Base-by-base conservation (phyloP, 2,888 invertebrate genomes). In the Himalopsyche tibetana region DNA sequence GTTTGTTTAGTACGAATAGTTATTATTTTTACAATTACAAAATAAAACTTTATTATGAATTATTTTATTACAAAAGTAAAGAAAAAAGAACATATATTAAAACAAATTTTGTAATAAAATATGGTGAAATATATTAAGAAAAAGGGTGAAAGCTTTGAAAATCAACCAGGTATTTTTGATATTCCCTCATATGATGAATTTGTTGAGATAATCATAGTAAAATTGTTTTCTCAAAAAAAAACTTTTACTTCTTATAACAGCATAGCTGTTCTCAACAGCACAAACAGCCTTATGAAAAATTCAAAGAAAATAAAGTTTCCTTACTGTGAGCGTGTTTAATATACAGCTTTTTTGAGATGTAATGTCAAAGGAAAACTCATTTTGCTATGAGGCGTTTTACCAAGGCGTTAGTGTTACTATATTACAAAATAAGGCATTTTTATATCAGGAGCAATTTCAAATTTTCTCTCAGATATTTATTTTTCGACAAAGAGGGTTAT, bases 251-350 rank as follows among this genome's bases (percentile, higher is more conserved):
- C 51, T 38, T 74, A 15, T 28, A 28, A 28, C 28, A 28, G 28
- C 74, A 36, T 5, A 5, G 36, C 9, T 19, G 11, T 69, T 28
- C 28, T 69, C 17, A 8, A 69, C 74, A 36, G 17, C 15, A 5
- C 19, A 74, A 74, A 74, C 38, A 80, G 80, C 80, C 45, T 80
- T n/a, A 80, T 80, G 28, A 80, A 80, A 80, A n/a, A 28, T 45
- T 28, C 45, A 42, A 74, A 36, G 74, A 74, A 74, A 74, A 74
- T 74, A 74, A 80, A 45, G 80, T 45, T 80, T 51, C 28, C 11
- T 40, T 80, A 80, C 15, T 45, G 19, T 45, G 28, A 80, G 80
- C 45, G 28, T 80, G 80, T 42, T 80, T 80, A 51, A 45, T 80
- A 51, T 45, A 80, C 42, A 80, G n/a, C 80, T 80, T 80, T 80